Evolutionary conservation across 1,140 invertebrate species (phyloP), one percentile per base, ranked within the genome.

Genomic region (Pristionchus pacificus): DNA sequence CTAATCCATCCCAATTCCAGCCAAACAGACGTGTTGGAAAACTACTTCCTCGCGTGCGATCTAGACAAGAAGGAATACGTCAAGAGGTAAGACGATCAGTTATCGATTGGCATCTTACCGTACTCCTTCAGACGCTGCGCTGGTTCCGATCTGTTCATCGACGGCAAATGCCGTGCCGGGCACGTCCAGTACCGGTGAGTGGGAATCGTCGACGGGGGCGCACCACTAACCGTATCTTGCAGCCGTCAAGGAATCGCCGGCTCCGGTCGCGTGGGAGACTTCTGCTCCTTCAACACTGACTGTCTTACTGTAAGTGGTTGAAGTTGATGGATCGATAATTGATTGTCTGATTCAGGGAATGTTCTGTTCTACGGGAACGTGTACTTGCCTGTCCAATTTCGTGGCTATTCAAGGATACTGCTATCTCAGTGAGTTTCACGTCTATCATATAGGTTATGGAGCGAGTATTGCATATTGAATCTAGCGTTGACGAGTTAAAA

Each of bases 341-440:
- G 49, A 49, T n/a, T 2, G 30, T 25, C 62, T 31, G 13, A 64
- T 29, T 10, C 38, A 82, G 80, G 79, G 79, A 25, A 82, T 82
- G 80, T 82, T 83, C 71, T 82, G 80, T 65, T 83, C 79, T 14
- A 80, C 80, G 27, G 80, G 80, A 31, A 80, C 78, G 14, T 82
- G 80, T 62, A 83, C 80, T 19, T 82, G 80, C 68, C 69, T 82
- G n/a, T 70, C 64, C 29, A 82, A 82, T 65, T 82, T 82, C 62
- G 80, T 82, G 6, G 80, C 80, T 33, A 83, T 82, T 55, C 81
- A 83, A 71, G 80, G 80, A 28, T 82, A 82, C 68, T 82, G 80
- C 64, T 82, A 82, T 60, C 60, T 82, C 59, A 81, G 38, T 49
- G 38, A 49, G 38, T 49, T 78, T 78, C 32, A 74, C 65, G 76